phyloP scores from a whole-genome alignment of 2,113 vertebrate species.

The Cinclus mexicanus region DNA sequence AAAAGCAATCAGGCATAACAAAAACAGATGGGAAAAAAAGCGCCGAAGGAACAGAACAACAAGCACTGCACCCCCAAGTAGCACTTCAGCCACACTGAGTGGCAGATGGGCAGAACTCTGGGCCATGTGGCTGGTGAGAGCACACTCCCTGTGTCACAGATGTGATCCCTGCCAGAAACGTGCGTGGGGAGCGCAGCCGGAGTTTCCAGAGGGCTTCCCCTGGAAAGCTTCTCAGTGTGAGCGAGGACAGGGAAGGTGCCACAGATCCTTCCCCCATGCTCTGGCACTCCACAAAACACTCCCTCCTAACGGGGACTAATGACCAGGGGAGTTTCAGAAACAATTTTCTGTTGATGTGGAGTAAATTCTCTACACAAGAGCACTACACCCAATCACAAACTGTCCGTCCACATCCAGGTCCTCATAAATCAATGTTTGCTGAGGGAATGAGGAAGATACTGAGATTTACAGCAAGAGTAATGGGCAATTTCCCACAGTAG shows the following conservation, averaged over 20 bases:
- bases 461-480: conserved; percentile 58
- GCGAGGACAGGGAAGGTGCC: background rate
- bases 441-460: conserved; percentile 61
- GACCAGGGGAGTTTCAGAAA: conserved; percentile 73
- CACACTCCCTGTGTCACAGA: background rate
- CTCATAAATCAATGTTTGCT: conserved; percentile 82
- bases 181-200: background rate
- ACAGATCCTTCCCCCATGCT: background rate
- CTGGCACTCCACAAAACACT: background rate
- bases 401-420: conserved; percentile 76
- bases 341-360: conserved; percentile 83
- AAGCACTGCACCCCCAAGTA: background rate
- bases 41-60: background rate
- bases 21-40: background rate
- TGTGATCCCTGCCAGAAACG: background rate
- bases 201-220: background rate
- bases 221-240: background rate
- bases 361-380: conserved; percentile 77
- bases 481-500: conserved; percentile 58
- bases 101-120: background rate
- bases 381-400: conserved; percentile 80
- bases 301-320: conserved; percentile 79
- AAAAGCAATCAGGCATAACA: background rate
- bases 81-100: background rate
- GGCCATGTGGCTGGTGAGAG: background rate